A percentile compares a stretch with the other conserved stretches of the same genome.
These are phyloP conservation scores for Andrena camellia DNA, from an alignment of 2,888 invertebrate genomes.

Conservation along the genomic window DNA sequence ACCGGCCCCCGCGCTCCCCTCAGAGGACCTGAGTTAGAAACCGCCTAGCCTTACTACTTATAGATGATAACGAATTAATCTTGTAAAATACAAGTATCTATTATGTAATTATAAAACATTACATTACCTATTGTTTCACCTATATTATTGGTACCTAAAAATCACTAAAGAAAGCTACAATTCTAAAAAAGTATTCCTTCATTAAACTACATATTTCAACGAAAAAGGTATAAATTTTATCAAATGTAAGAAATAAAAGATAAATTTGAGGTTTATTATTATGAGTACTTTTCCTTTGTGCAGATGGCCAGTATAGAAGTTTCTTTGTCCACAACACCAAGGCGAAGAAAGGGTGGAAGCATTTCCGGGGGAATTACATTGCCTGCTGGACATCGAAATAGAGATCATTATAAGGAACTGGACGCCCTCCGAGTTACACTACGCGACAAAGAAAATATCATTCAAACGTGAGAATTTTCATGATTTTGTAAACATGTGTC, in stretches of 20 bases:
- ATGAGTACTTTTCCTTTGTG: slow-evolving; percentile 52
- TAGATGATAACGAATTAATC: too few species aligned
- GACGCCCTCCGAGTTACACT: slow-evolving; percentile 90
- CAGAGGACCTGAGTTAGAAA: too few species aligned
- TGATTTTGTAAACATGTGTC: neutral
- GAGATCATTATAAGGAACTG: slow-evolving; percentile 87
- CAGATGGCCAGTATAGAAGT: slow-evolving; percentile 95
- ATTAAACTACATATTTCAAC: too few species aligned
- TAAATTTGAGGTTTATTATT: neutral
- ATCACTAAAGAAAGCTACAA: too few species aligned
- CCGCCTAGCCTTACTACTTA: too few species aligned
- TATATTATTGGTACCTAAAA: too few species aligned
- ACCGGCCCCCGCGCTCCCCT: too few species aligned
- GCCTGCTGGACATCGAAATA: slow-evolving; percentile 80
- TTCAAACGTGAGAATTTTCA: slow-evolving; percentile 88
- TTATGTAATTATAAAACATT: too few species aligned
- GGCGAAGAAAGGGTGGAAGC: slow-evolving; percentile 87
- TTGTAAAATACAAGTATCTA: too few species aligned
- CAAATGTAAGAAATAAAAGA: neutral
- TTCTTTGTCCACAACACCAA: slow-evolving; percentile 89
- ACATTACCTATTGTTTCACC: too few species aligned
- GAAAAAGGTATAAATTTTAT: too few species aligned
- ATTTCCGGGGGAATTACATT: slow-evolving; percentile 81
- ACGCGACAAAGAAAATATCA: slow-evolving; percentile 93
- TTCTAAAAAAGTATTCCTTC: too few species aligned